phyloP scores from a whole-genome alignment of 2,113 vertebrate species.

The Apaloderma vittatum region DNA sequence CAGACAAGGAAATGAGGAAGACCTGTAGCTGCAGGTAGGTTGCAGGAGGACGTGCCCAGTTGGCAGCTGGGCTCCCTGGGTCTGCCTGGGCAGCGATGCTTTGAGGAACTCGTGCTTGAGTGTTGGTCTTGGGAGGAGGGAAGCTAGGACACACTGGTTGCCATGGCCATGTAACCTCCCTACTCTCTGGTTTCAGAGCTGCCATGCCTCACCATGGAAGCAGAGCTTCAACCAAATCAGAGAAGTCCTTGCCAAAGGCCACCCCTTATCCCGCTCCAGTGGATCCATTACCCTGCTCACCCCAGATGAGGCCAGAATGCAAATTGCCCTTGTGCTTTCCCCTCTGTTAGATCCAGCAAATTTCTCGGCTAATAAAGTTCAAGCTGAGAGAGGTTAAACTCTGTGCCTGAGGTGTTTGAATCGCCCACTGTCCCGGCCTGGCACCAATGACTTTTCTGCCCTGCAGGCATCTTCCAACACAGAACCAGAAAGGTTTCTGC shows the following conservation, averaged over 20 bases:
- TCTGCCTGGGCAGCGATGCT: neutral
- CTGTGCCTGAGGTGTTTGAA: neutral
- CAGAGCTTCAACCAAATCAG: neutral
- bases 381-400: conserved; percentile 4
- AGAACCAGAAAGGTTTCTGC: neutral
- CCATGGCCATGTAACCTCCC: neutral
- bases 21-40: conserved; percentile 58
- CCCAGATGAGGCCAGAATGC: neutral
- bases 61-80: neutral
- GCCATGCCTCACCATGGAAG: rapidly evolving
- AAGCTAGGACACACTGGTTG: neutral
- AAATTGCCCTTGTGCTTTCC: conserved; percentile 33
- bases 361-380: conserved; percentile 63
- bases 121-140: neutral
- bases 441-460: neutral
- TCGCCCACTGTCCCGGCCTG: neutral
- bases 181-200: neutral
- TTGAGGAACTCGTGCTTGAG: rapidly evolving
- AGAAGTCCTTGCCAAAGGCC: conserved; percentile 8
- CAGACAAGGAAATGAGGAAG: conserved; percentile 17
- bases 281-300: conserved; percentile 16
- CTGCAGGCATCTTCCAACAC: neutral
- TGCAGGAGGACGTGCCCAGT: neutral
- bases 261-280: conserved; percentile 29
- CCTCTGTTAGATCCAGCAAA: neutral